Evolutionary conservation across 2,113 vertebrate genomes (phyloP).

Genomic region (Pollimyrus isidori): DNA sequence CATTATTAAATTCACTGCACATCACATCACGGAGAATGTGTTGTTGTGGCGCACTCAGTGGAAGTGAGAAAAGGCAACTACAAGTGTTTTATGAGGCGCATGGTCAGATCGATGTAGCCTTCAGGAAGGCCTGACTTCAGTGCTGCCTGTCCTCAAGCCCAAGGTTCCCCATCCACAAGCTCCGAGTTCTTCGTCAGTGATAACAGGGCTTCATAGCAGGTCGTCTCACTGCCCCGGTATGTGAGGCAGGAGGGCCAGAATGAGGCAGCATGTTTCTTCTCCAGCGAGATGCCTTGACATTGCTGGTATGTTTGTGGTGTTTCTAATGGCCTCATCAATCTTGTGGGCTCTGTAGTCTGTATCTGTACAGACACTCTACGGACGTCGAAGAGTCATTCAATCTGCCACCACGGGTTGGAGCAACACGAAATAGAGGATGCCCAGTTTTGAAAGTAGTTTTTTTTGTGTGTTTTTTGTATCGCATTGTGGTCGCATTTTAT

Average conservation of each 20-base stretch:
- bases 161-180: background rate
- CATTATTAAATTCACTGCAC: slow-evolving; percentile 50
- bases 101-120: slow-evolving; percentile 46
- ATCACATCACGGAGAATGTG: slow-evolving; percentile 50
- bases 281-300: slow-evolving; percentile 21
- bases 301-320: slow-evolving; percentile 7
- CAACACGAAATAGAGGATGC: background rate
- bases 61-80: slow-evolving; percentile 55
- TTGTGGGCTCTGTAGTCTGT: background rate
- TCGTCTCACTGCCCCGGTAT: background rate
- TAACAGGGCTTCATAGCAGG: background rate
- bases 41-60: slow-evolving; percentile 30
- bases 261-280: slow-evolving; percentile 20
- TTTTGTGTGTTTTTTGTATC: background rate
- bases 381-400: background rate
- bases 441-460: background rate
- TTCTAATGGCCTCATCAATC: slow-evolving; percentile 20
- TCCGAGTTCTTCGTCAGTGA: background rate
- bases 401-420: background rate
- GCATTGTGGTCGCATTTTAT: background rate
- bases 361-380: background rate
- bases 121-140: slow-evolving; percentile 40
- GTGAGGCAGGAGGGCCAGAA: background rate
- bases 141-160: background rate
- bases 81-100: slow-evolving; percentile 39